A percentile compares a stretch with the other conserved stretches of the same genome.
Evolutionary conservation across 2,797 vertebrate species (phyloP).

Genomic region (Diceros bicornis): DNA sequence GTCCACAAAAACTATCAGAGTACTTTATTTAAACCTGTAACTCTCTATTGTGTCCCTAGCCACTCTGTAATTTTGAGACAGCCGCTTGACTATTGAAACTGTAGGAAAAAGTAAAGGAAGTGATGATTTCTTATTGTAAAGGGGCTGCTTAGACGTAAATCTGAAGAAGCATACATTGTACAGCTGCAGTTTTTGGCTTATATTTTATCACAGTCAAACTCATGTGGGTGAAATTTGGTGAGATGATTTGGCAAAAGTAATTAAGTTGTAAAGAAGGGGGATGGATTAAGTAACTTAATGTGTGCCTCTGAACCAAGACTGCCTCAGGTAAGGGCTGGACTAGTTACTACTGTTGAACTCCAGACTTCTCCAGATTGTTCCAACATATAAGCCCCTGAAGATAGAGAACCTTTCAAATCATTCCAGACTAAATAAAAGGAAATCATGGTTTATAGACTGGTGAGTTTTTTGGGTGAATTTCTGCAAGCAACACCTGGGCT

Average conservation of each 20-base stretch:
- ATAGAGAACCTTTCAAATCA: not conserved
- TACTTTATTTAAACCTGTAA: not conserved
- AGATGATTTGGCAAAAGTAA: not conserved
- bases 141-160: not conserved
- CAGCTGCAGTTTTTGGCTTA: not conserved
- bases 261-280: not conserved
- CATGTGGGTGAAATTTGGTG: not conserved
- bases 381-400: not conserved
- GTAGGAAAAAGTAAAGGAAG: not conserved
- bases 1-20: not conserved
- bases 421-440: not conserved
- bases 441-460: not conserved
- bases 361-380: not conserved
- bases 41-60: not conserved
- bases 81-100: not conserved
- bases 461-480: not conserved
- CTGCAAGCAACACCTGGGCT: not conserved
- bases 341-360: not conserved
- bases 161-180: not conserved
- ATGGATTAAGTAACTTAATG: not conserved
- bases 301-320: not conserved
- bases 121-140: not conserved
- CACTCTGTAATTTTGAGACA: not conserved
- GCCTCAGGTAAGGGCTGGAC: not conserved
- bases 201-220: not conserved